These are phyloP conservation scores for Chloropsis hardwickii DNA, from an alignment of 2,113 vertebrate species.

Conservation along the genomic window DNA sequence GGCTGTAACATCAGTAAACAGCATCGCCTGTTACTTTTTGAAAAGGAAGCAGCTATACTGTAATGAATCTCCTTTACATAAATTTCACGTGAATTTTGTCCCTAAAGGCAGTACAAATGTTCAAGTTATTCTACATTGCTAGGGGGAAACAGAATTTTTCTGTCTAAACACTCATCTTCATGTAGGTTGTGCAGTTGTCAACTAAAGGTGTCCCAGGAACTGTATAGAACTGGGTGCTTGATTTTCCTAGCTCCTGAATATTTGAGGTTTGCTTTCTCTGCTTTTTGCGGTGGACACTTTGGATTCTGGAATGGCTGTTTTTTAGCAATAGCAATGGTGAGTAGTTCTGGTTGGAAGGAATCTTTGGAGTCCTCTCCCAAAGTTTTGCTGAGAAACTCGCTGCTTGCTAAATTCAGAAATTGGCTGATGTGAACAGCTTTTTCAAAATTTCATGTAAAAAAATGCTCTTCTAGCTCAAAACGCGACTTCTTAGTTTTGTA, in stretches of 20 bases:
- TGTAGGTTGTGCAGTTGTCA: background rate
- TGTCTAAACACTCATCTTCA: background rate
- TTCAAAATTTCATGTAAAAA: background rate
- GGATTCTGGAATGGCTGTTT: background rate
- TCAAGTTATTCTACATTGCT: background rate
- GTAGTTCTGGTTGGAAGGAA: background rate
- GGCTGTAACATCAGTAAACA: background rate
- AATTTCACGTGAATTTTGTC: background rate
- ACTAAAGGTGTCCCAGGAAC: background rate
- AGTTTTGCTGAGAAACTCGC: background rate
- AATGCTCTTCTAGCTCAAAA: background rate
- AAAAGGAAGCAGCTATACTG: background rate
- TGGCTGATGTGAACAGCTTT: background rate
- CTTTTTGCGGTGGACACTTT: background rate
- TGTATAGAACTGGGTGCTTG: background rate
- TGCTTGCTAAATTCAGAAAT: background rate
- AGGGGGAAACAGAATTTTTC: background rate
- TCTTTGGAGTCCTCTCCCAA: background rate
- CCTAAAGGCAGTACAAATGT: background rate
- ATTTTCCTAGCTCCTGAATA: background rate
- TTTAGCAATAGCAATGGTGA: background rate
- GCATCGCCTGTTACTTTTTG: background rate
- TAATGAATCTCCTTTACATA: background rate
- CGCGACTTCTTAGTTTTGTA: background rate
- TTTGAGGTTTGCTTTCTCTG: background rate